These are phyloP conservation scores for Polydesmus complanatus DNA, from an alignment of 2,888 invertebrate species.

Conservation along the genomic window DNA sequence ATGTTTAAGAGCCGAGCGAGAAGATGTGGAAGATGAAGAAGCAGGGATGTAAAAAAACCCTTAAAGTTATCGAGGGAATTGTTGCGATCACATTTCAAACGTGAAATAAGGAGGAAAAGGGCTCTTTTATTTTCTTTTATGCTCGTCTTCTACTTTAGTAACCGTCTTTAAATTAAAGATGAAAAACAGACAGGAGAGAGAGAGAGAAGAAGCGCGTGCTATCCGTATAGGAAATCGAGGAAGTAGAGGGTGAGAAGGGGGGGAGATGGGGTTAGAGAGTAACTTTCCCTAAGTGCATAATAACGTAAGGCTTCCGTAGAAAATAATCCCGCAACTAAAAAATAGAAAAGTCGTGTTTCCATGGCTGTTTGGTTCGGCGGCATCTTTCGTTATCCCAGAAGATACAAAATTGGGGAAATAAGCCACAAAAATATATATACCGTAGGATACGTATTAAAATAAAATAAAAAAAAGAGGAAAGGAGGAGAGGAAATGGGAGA, in stretches of 20 bases:
- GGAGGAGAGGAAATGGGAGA: no score
- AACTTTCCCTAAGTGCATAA: neutral
- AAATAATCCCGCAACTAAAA: neutral
- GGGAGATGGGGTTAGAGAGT: neutral
- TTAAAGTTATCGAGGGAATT: neutral
- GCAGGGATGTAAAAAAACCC: neutral
- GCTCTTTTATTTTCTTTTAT: neutral
- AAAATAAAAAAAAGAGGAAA: neutral
- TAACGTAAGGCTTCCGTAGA: neutral
- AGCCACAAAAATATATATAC: no score
- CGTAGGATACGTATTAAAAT: neutral
- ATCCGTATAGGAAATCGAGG: neutral
- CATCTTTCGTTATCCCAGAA: no score
- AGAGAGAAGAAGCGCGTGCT: no score
- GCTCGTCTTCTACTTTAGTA: neutral
- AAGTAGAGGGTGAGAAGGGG: neutral
- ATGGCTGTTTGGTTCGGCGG: neutral
- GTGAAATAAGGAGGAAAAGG: neutral
- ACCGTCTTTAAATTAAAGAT: neutral
- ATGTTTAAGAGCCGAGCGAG: no score
- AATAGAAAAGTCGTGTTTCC: neutral
- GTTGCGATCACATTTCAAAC: neutral
- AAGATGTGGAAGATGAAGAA: no score
- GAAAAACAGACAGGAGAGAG: neutral
- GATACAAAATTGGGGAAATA: no score